Evolutionary conservation across 2,113 vertebrate genomes (phyloP).

Genomic region (Zapus hudsonius): DNA sequence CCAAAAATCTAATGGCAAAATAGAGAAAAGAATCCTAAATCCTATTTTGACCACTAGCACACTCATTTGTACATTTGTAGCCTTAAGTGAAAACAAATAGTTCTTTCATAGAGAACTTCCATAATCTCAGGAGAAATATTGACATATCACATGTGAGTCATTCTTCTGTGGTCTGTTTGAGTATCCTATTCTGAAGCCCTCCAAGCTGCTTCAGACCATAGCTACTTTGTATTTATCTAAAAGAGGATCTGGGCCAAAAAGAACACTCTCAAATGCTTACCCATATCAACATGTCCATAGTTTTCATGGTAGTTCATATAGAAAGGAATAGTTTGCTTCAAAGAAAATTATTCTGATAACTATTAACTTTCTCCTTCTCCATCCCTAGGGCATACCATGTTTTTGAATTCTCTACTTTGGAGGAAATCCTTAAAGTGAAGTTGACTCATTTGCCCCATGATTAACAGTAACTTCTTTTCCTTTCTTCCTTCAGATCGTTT

Average conservation of each 20-base stretch:
- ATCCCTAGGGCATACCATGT: slow-evolving; percentile 65
- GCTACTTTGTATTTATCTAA: slow-evolving; percentile 44
- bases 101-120: slow-evolving; percentile 50
- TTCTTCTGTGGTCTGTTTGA: slow-evolving; percentile 37
- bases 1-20: slow-evolving; percentile 21
- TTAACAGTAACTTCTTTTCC: slow-evolving; percentile 75
- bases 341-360: slow-evolving; percentile 56
- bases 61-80: slow-evolving; percentile 35
- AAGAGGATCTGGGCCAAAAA: background rate
- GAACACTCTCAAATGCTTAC: slow-evolving; percentile 1
- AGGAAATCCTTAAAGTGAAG: slow-evolving; percentile 73
- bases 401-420: slow-evolving; percentile 68
- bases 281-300: background rate
- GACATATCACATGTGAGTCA: slow-evolving; percentile 53
- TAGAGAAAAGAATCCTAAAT: slow-evolving; percentile 33
- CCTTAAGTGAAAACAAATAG: slow-evolving; percentile 52
- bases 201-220: background rate
- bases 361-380: slow-evolving; percentile 55
- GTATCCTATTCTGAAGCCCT: slow-evolving; percentile 31
- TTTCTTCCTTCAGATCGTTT: slow-evolving; percentile 70
- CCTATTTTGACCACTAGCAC: slow-evolving; percentile 10
- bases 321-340: slow-evolving; percentile 50
- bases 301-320: slow-evolving; percentile 27
- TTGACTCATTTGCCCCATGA: slow-evolving; percentile 73
- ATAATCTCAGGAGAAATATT: slow-evolving; percentile 54